A percentile compares a stretch with the other conserved stretches of the same genome.
These are phyloP conservation scores for Geopemphigus sp. DNA, from an alignment of 1,140 invertebrate genomes.

Conservation along the genomic window DNA sequence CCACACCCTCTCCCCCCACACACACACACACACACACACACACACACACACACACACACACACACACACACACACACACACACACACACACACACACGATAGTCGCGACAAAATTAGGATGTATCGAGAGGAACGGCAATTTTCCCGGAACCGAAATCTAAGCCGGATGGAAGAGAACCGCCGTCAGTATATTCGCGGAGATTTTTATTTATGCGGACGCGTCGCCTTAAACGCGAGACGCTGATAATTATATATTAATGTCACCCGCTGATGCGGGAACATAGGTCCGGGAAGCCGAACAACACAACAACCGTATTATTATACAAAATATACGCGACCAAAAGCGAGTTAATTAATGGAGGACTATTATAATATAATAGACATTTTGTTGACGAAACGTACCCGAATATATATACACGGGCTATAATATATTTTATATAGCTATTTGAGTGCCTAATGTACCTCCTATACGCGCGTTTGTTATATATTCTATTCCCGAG, in stretches of 20 bases:
- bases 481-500: background rate
- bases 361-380: background rate
- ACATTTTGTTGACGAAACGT: slow-evolving; percentile 20
- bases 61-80: no score
- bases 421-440: background rate
- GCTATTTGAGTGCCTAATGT: background rate
- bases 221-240: background rate
- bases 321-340: background rate
- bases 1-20: no score
- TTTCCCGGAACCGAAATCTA: slow-evolving; percentile 41
- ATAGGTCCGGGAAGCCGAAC: slow-evolving; percentile 39
- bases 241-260: slow-evolving; percentile 10
- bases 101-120: no score
- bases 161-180: slow-evolving; percentile 38
- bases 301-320: slow-evolving; percentile 14
- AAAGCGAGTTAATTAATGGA: slow-evolving; percentile 12
- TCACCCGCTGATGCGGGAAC: slow-evolving; percentile 15
- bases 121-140: background rate
- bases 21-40: no score
- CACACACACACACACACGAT: no score
- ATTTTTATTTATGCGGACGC: slow-evolving; percentile 17
- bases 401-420: background rate
- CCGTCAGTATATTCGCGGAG: background rate
- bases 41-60: no score
- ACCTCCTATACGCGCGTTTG: no score